Evolutionary conservation across 2,888 invertebrate genomes (phyloP).

Genomic region (Ormyrus thymus): DNA sequence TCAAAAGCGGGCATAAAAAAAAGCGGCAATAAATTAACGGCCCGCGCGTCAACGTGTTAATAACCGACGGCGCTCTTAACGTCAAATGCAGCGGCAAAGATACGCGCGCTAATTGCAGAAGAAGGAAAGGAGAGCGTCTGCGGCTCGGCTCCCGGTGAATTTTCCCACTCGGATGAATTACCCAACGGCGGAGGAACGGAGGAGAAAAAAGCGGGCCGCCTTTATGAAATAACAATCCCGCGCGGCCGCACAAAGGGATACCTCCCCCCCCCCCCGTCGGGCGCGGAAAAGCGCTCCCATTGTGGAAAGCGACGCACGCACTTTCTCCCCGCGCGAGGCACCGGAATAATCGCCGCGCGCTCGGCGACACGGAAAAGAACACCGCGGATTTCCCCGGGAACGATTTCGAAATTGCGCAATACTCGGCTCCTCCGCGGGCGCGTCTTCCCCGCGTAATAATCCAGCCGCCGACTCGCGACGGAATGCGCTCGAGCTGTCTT

Average conservation of each 20-base stretch:
- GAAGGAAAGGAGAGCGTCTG: background rate
- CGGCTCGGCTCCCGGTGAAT: slow-evolving; percentile 30
- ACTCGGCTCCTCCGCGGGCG: too few species aligned
- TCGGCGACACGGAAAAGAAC: too few species aligned
- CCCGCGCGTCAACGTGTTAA: slow-evolving; percentile 6
- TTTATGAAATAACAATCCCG: slow-evolving; percentile 31
- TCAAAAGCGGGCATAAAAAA: too few species aligned
- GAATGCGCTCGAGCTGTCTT: background rate
- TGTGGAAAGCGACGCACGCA: slow-evolving; percentile 18
- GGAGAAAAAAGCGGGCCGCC: background rate
- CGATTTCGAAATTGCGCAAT: too few species aligned
- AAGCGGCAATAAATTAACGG: too few species aligned
- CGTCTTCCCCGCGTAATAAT: background rate
- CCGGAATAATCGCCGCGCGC: too few species aligned
- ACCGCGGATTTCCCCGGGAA: too few species aligned
- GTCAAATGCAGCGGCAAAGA: background rate
- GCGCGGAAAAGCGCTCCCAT: slow-evolving; percentile 29
- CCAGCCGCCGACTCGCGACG: background rate
- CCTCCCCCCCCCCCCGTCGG: background rate
- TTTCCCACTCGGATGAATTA: slow-evolving; percentile 49
- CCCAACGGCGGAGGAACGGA: slow-evolving; percentile 25
- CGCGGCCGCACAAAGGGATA: background rate
- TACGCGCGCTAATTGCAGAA: slow-evolving; percentile 17
- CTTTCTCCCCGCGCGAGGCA: slow-evolving; percentile 19
- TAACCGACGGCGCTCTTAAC: background rate